These are phyloP conservation scores for Cryptotermes secundus DNA, from an alignment of 1,140 invertebrate genomes.

Conservation along the genomic window DNA sequence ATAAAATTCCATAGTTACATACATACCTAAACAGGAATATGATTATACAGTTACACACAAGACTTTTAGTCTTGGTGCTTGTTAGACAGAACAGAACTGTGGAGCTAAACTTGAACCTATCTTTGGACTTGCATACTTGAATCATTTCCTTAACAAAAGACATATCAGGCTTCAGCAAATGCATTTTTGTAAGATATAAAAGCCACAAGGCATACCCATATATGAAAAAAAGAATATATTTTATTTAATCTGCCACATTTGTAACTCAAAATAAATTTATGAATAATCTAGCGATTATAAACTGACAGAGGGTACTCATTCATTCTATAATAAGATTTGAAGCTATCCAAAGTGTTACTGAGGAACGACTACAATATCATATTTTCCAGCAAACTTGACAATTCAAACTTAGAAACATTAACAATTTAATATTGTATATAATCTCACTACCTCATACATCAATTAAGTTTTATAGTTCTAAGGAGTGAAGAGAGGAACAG, in stretches of 20 bases:
- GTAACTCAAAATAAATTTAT: background rate
- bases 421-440: background rate
- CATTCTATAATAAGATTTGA: background rate
- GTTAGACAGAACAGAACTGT: background rate
- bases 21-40: background rate
- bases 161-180: background rate
- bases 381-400: background rate
- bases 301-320: background rate
- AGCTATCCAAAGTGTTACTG: slow-evolving; percentile 7
- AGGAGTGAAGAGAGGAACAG: too few species aligned
- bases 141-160: background rate
- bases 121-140: background rate
- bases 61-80: background rate
- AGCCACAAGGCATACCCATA: background rate
- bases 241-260: background rate
- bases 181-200: background rate
- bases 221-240: slow-evolving; percentile 7
- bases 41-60: background rate
- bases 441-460: background rate
- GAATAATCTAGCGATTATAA: background rate
- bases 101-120: background rate
- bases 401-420: background rate
- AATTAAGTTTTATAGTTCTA: too few species aligned
- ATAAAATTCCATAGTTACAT: background rate
- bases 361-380: background rate